Evolutionary conservation across 2,797 vertebrate genomes (phyloP).

Genomic region (Tapirus indicus): DNA sequence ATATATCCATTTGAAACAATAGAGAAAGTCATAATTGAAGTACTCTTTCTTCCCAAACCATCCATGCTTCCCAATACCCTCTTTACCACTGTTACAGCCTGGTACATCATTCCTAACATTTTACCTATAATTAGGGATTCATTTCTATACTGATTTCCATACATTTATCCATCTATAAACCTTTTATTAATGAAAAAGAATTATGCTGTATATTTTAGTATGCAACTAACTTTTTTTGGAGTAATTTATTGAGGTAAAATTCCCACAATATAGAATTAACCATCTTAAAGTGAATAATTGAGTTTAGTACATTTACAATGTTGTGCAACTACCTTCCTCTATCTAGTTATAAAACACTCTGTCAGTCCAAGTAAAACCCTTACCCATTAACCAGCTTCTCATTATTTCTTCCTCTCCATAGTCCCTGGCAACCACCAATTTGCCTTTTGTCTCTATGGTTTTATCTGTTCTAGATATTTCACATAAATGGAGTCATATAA

Average conservation of each 20-base stretch:
- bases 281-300: slow-evolving; percentile 24
- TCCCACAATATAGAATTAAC: background rate
- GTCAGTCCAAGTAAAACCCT: background rate
- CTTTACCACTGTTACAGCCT: background rate
- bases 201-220: slow-evolving; percentile 31
- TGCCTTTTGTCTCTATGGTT: background rate
- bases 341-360: background rate
- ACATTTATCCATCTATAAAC: background rate
- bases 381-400: background rate
- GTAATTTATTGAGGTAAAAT: slow-evolving; percentile 29
- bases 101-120: slow-evolving; percentile 41
- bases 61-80: background rate
- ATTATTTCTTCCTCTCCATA: background rate
- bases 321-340: background rate
- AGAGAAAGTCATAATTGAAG: background rate
- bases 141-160: background rate
- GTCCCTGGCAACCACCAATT: background rate
- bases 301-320: slow-evolving; percentile 1
- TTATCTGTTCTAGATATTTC: slow-evolving; percentile 18
- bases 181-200: slow-evolving; percentile 51
- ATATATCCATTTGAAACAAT: slow-evolving; percentile 3
- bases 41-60: background rate
- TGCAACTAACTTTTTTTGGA: background rate
- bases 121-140: background rate
- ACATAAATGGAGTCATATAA: background rate